Evolutionary conservation across 2,113 vertebrate species (phyloP).

Genomic region (Narcine bancroftii): DNA sequence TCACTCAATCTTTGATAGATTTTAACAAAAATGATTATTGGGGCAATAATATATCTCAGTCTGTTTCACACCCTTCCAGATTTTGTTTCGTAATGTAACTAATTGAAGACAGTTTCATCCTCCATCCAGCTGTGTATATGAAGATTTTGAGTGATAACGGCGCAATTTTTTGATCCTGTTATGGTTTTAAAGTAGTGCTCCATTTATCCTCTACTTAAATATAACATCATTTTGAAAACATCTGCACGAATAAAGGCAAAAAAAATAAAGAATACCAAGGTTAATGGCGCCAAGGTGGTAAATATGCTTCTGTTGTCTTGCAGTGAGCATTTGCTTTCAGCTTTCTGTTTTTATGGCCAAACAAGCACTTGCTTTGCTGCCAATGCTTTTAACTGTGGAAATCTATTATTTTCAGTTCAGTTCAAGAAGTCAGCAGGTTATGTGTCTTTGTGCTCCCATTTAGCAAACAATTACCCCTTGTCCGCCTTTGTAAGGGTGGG

Average conservation of each 20-base stretch:
- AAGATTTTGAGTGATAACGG: not conserved
- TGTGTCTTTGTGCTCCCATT: not conserved
- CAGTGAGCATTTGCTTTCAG: not conserved
- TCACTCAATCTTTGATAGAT: not conserved
- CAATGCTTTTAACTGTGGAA: not conserved
- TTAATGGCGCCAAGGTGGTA: not conserved
- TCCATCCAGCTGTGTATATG: not conserved
- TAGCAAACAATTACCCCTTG: not conserved
- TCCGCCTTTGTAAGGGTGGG: not conserved
- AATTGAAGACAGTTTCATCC: not conserved
- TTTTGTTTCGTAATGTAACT: not conserved
- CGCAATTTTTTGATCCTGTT: not conserved
- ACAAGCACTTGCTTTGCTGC: not conserved
- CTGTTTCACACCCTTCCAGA: not conserved
- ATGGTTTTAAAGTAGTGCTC: not conserved
- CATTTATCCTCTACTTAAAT: not conserved
- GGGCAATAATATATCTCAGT: not conserved
- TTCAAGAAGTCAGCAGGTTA: not conserved
- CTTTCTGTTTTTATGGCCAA: not conserved
- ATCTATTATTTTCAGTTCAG: not conserved
- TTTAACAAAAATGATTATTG: not conserved
- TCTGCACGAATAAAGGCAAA: not conserved
- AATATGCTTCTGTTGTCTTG: not conserved
- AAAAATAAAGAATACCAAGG: not conserved
- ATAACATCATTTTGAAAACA: not conserved